phyloP scores from a whole-genome alignment of 2,888 invertebrate species.

The Tiliacea aurago region DNA sequence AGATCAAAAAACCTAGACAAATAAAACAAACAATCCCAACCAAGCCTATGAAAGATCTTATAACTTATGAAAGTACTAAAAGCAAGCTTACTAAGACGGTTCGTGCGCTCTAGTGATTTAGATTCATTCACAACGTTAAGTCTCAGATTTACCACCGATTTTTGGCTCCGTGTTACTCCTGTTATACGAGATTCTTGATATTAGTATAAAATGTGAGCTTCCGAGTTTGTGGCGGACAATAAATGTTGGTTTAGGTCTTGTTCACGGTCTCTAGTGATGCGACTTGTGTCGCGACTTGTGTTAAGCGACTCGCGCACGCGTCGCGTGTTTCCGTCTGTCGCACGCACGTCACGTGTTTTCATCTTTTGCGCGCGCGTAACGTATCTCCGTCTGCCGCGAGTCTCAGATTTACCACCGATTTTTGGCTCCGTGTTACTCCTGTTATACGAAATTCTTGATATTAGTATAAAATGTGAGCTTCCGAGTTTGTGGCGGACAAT shows the following conservation, averaged over 20 bases:
- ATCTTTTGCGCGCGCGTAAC: no score
- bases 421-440: slow-evolving; percentile 61
- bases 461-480: slow-evolving; percentile 57
- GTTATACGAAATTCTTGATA: slow-evolving; percentile 48
- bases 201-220: slow-evolving; percentile 57
- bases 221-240: slow-evolving; percentile 46
- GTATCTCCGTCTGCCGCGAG: no score
- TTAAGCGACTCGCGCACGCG: no score
- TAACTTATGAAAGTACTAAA: slow-evolving; percentile 53
- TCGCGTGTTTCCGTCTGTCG: not conserved
- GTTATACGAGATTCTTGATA: slow-evolving; percentile 48
- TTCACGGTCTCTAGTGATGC: not conserved
- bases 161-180: slow-evolving; percentile 61
- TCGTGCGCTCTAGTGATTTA: slow-evolving; percentile 63
- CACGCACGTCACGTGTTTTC: no score
- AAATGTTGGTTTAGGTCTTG: slow-evolving; percentile 41
- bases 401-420: slow-evolving; percentile 69
- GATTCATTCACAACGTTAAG: slow-evolving; percentile 66
- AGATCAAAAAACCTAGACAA: not conserved
- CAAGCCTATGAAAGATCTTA: slow-evolving; percentile 27
- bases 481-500: slow-evolving; percentile 46
- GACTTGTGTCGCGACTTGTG: not conserved
- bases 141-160: slow-evolving; percentile 69
- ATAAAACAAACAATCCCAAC: slow-evolving; percentile 30
- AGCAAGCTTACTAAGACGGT: slow-evolving; percentile 57